Conservation (phyloP, 2,113 vertebrate genomes). For the Podilymbus podiceps region DNA sequence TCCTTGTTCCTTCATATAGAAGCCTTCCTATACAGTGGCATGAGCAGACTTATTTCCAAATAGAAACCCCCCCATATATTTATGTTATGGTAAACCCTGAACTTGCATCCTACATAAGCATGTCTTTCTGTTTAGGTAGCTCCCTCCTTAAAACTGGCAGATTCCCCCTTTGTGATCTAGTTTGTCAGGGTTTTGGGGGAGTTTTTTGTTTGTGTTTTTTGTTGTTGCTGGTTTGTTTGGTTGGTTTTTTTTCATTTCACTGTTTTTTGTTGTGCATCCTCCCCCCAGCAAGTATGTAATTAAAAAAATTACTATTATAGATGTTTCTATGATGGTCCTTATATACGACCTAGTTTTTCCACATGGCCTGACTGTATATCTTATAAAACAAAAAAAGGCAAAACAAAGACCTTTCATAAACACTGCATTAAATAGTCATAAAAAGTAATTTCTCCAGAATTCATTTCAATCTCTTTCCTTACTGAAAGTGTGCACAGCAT, state of each 20-base stretch:
- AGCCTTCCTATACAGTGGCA: not conserved
- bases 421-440: not conserved
- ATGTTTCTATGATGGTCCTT: not conserved
- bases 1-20: not conserved
- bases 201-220: not conserved
- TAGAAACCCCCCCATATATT: fast-evolving
- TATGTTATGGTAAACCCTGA: not conserved
- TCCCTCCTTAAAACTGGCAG: not conserved
- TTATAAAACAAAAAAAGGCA: not conserved
- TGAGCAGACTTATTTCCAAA: not conserved
- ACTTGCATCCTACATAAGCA: not conserved
- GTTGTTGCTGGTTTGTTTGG: no score
- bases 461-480: not conserved
- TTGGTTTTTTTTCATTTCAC: not conserved
- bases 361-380: not conserved
- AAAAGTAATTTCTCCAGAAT: not conserved
- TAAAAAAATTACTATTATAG: not conserved
- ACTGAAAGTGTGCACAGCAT: not conserved
- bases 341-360: not conserved
- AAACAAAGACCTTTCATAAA: not conserved
- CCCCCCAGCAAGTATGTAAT: not conserved
- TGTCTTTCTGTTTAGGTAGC: not conserved
- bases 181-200: not conserved
- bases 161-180: not conserved
- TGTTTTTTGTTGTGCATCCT: no score